Percentiles rank a stretch among this genome's conserved stretches.
phyloP scores from a whole-genome alignment of 1,140 invertebrate species.

The Episyrphus balteatus region DNA sequence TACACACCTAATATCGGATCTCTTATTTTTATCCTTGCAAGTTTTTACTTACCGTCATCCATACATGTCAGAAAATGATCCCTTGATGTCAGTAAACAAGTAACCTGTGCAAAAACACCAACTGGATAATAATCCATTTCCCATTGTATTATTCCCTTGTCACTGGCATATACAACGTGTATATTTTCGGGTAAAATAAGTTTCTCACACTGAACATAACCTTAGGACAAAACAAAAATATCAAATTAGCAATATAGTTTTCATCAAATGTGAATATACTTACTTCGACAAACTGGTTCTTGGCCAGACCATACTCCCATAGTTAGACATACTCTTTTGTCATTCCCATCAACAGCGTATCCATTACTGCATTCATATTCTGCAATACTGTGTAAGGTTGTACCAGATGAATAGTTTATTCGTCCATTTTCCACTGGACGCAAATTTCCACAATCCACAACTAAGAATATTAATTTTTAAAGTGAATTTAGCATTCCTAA shows the following conservation, averaged over 20 bases:
- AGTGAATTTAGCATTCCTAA: too few species aligned
- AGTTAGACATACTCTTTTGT: slow-evolving; percentile 38
- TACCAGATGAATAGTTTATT: not conserved
- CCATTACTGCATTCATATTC: slow-evolving; percentile 44
- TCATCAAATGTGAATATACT: too few species aligned
- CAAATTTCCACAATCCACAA: slow-evolving; percentile 3
- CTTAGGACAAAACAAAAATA: too few species aligned
- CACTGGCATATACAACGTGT: not conserved
- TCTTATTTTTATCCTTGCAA: too few species aligned
- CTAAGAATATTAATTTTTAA: not conserved
- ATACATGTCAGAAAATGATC: not conserved
- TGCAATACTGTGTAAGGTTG: slow-evolving; percentile 34
- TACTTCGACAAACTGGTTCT: slow-evolving; percentile 40
- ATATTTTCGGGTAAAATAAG: not conserved
- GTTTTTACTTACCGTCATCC: too few species aligned
- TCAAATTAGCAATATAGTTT: too few species aligned
- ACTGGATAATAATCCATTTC: not conserved
- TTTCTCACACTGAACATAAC: too few species aligned
- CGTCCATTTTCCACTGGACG: slow-evolving; percentile 1
- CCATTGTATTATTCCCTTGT: not conserved
- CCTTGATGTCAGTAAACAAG: not conserved
- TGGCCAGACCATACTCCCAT: slow-evolving; percentile 43
- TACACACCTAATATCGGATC: too few species aligned
- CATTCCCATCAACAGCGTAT: slow-evolving; percentile 40
- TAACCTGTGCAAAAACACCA: not conserved